phyloP scores from a whole-genome alignment of 1,140 invertebrate species.

The Hyles vespertilio region DNA sequence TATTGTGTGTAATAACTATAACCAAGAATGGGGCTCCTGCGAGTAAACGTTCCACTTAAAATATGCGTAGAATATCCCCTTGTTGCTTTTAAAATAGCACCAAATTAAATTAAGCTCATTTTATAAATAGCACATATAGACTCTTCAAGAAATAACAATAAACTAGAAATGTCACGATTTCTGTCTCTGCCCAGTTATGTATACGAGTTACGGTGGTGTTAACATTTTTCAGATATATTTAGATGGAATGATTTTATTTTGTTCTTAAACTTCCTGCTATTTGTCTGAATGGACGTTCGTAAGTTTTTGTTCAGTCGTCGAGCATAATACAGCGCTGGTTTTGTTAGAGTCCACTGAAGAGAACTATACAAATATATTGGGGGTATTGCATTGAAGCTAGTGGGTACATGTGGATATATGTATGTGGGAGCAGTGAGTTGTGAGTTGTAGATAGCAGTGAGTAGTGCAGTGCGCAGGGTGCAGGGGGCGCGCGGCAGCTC shows the following conservation, averaged over 20 bases:
- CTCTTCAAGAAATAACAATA: slow-evolving; percentile 57
- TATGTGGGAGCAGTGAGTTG: slow-evolving; percentile 5
- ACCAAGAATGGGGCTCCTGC: slow-evolving; percentile 14
- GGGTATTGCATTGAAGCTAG: not conserved
- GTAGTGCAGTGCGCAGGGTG: slow-evolving; percentile 31
- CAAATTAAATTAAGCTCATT: slow-evolving; percentile 51
- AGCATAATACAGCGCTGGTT: not conserved
- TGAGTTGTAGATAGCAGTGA: slow-evolving; percentile 39
- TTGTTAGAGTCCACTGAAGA: no score
- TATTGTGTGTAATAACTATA: slow-evolving; percentile 2
- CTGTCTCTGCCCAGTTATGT: slow-evolving; percentile 35
- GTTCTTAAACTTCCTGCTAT: no score
- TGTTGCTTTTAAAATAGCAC: slow-evolving; percentile 65
- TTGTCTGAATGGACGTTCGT: no score
- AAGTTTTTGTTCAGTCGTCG: no score
- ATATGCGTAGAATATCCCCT: slow-evolving; percentile 57
- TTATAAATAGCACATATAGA: slow-evolving; percentile 58
- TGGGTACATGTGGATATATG: no score
- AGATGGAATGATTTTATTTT: not conserved
- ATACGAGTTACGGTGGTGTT: slow-evolving; percentile 12
- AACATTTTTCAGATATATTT: slow-evolving; percentile 24
- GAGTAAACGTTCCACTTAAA: slow-evolving; percentile 39
- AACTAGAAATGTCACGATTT: slow-evolving; percentile 52
- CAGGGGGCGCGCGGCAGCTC: slow-evolving; percentile 31
- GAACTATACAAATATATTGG: no score